Percentiles rank a stretch among this genome's conserved stretches.
Evolutionary conservation across 2,888 invertebrate species (phyloP).

Genomic region (Nomada goodeniana): DNA sequence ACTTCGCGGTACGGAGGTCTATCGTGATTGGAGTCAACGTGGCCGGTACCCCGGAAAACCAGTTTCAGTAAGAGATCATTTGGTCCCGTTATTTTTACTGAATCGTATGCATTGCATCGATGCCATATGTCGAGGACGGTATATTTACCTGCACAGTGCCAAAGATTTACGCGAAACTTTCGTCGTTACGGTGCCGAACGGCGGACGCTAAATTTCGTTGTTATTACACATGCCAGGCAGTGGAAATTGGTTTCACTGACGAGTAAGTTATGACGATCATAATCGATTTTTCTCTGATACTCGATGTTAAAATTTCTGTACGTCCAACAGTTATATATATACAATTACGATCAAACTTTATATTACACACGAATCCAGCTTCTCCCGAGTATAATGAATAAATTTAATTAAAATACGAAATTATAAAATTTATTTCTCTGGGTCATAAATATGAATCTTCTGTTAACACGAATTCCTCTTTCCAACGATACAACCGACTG

Average conservation of each 20-base stretch:
- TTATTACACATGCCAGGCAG: not conserved
- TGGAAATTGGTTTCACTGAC: not conserved
- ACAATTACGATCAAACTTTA: too few relatives aligned
- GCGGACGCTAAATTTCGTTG: not conserved
- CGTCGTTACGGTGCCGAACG: slow-evolving; percentile 31
- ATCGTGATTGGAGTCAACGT: slow-evolving; percentile 43
- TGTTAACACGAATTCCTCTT: slow-evolving; percentile 1
- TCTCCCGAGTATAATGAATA: not conserved
- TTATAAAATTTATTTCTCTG: slow-evolving; percentile 14
- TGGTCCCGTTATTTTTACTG: slow-evolving; percentile 70
- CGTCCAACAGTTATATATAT: too few relatives aligned
- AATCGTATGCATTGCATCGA: slow-evolving; percentile 44
- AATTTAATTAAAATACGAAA: not conserved
- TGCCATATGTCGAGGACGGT: slow-evolving; percentile 37
- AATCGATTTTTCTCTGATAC: not conserved
- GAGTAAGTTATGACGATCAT: not conserved
- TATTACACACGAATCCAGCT: too few relatives aligned
- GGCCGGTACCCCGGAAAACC: slow-evolving; percentile 59
- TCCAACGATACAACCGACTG: slow-evolving; percentile 1
- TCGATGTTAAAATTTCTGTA: not conserved
- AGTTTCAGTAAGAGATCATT: slow-evolving; percentile 63
- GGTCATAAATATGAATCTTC: slow-evolving; percentile 6
- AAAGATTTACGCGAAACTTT: slow-evolving; percentile 40
- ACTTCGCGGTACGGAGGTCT: not conserved
- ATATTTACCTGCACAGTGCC: slow-evolving; percentile 4